phyloP scores from a whole-genome alignment of 2,888 invertebrate genomes.

The Hirudinaria manillensis region DNA sequence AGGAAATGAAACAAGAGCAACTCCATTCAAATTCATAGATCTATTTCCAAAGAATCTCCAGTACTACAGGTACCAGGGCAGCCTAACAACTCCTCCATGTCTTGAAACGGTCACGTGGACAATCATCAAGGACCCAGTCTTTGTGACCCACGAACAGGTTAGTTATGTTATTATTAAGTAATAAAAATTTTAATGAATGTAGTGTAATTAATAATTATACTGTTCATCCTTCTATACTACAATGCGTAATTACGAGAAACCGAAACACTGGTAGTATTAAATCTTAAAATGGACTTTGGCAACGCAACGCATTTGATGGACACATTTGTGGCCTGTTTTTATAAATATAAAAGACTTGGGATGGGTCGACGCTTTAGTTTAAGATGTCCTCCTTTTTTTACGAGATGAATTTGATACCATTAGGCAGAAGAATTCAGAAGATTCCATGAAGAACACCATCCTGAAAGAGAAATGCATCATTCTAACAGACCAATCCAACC shows the following conservation, averaged over 20 bases:
- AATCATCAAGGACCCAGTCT: neutral
- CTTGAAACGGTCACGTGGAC: constrained; percentile 5
- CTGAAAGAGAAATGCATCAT: neutral
- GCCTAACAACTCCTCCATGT: constrained; percentile 10
- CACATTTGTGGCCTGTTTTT: too few species aligned
- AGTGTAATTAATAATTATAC: too few species aligned
- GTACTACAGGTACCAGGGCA: constrained; percentile 20
- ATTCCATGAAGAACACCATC: neutral
- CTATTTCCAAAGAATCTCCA: neutral
- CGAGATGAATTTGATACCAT: too few species aligned
- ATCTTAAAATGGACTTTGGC: too few species aligned
- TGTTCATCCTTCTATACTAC: too few species aligned
- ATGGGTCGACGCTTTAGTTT: neutral
- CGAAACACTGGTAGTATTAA: too few species aligned
- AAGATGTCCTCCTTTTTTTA: neutral
- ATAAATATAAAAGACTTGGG: neutral
- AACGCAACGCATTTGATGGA: too few species aligned
- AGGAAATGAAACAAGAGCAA: neutral
- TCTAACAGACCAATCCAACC: constrained; percentile 11
- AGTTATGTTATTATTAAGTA: neutral
- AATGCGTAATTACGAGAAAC: too few species aligned
- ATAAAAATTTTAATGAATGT: too few species aligned
- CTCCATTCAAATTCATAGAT: constrained; percentile 9
- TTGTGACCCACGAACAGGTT: neutral
- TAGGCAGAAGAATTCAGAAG: constrained; percentile 12